Base-by-base conservation (phyloP, 2,797 vertebrate species). In the Gorsachius magnificus region DNA sequence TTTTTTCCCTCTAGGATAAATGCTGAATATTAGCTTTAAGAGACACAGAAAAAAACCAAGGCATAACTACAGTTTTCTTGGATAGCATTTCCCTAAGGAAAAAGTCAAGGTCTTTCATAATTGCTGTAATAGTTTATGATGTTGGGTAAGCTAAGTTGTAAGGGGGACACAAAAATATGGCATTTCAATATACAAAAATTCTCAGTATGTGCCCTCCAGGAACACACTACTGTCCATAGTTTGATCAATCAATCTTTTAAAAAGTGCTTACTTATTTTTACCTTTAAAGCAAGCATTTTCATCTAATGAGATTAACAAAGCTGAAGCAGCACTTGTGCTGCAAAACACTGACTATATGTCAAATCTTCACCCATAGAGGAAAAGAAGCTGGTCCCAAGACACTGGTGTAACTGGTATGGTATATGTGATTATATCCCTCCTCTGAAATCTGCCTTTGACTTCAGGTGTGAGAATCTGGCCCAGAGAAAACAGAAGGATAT, bases 111-210 rank as follows among this genome's bases (percentile, higher is more conserved):
- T 89, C 87, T 94, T 93, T 95, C 68, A 61, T 97, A 98, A 97
- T 94, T 96, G 77, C 89, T 68, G 54, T 97, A 97, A 97, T 95
- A 97, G 63, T 95, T 97, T 97, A 88, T 96, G 91, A 97, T 94
- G 61, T 93, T 96, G 56, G 64, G 54, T 83, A 81, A 96, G 89
- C 9, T 79, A 83, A 87, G 57, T 83, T 70, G 96, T 96, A 95
- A 94, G 97, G 96, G 96, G 61, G 75, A 91, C 86, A 92, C 22
- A 93, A 82, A 93, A 95, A 36, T 15, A 14, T 48, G 60, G 69
- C 74, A 83, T 86, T 93, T 95, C 81, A 89, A 89, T 82, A 90
- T 48, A 89, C 95, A 80, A 38, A 92, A 91, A 53, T 2, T 38
- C 75, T 79, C 45, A 35, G 74, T 57, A 20, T 1, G 29, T 33